phyloP scores from a whole-genome alignment of 2,113 vertebrate genomes.

The Nothobranchius furzeri region DNA sequence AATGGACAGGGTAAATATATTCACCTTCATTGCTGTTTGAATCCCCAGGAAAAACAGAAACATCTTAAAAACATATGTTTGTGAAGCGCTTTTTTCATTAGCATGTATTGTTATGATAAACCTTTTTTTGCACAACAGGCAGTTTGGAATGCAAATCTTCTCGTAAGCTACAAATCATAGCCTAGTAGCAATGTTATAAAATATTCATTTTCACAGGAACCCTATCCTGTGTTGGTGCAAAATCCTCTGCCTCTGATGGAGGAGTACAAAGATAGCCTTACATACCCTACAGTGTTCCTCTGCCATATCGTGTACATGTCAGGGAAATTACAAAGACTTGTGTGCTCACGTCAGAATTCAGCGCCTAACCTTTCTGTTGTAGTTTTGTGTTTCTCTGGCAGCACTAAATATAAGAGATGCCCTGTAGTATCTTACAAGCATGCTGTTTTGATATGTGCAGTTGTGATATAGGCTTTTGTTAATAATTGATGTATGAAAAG shows the following conservation, averaged over 20 bases:
- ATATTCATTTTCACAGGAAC: constrained; percentile 78
- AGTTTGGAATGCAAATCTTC: constrained; percentile 76
- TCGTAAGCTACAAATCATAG: constrained; percentile 69
- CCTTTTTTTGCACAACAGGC: constrained; percentile 67
- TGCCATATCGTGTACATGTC: constrained; percentile 74
- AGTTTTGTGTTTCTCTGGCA: constrained; percentile 71
- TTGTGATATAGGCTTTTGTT: constrained; percentile 77
- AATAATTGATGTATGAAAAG: constrained; percentile 77
- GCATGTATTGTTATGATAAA: constrained; percentile 45
- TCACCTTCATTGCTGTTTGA: constrained; percentile 45
- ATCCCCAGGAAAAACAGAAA: not conserved
- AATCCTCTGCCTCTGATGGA: constrained; percentile 67
- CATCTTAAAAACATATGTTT: not conserved
- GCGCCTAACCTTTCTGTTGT: constrained; percentile 71
- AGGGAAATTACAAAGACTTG: constrained; percentile 74
- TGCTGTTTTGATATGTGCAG: constrained; percentile 75
- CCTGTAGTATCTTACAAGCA: constrained; percentile 72
- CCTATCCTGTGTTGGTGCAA: constrained; percentile 71
- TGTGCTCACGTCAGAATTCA: constrained; percentile 65
- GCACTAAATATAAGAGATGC: constrained; percentile 75
- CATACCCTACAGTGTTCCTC: constrained; percentile 74
- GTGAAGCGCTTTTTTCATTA: constrained; percentile 24
- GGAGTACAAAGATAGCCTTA: constrained; percentile 74
- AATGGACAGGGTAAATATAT: constrained; percentile 48
- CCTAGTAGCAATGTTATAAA: constrained; percentile 75